These are phyloP conservation scores for Diarsia rubi DNA, from an alignment of 2,888 invertebrate species.

Conservation along the genomic window DNA sequence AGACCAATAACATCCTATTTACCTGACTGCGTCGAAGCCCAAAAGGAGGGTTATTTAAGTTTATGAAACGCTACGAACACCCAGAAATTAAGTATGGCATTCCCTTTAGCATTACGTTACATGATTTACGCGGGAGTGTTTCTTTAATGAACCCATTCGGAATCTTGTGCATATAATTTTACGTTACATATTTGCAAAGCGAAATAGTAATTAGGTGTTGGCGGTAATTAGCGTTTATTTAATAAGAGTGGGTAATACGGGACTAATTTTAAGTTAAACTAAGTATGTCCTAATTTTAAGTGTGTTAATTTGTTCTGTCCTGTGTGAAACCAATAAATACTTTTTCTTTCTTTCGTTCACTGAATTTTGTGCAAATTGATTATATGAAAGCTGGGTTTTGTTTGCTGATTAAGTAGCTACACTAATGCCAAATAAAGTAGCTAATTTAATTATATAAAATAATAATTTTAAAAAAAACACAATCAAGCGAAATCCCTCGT, in stretches of 20 bases:
- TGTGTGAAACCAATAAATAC: no score
- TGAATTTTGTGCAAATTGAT: constrained; percentile 9
- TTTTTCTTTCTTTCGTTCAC: no score
- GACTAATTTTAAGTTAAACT: no score
- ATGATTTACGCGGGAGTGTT: constrained; percentile 1
- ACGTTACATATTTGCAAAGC: constrained; percentile 6
- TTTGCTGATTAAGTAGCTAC: constrained; percentile 5
- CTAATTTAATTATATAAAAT: no score
- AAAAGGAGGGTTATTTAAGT: no score
- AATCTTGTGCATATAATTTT: background rate
- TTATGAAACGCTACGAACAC: constrained; percentile 9
- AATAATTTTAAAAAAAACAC: no score
- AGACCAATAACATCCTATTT: background rate
- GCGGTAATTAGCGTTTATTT: constrained; percentile 10
- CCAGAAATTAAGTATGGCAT: constrained; percentile 4
- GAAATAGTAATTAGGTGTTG: constrained; percentile 10
- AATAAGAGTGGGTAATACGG: constrained; percentile 14
- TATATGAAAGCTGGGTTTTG: background rate
- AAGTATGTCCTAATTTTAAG: no score
- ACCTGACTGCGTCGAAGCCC: no score
- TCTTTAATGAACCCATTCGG: constrained; percentile 6
- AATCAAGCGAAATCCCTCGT: no score
- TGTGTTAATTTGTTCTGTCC: no score
- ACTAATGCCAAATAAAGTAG: background rate
- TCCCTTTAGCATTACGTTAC: constrained; percentile 1